Conservation (phyloP, 53 echinoderm and acorn worm species). For the Mesocentrotus franciscanus region DNA sequence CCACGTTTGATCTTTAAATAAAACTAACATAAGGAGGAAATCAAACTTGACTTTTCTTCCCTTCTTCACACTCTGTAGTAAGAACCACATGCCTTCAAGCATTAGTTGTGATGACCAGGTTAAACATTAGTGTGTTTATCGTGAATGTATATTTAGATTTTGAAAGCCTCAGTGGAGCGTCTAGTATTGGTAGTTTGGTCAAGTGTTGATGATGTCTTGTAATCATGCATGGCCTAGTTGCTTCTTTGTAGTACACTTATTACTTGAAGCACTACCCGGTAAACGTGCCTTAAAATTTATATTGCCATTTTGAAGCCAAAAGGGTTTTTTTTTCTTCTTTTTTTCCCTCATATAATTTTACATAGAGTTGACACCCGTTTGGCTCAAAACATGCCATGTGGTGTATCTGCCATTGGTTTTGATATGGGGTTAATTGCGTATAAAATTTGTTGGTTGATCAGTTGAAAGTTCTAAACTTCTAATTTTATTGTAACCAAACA, state of each 20-base stretch:
- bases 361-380: too few species aligned
- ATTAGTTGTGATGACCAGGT: not conserved
- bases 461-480: too few species aligned
- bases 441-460: too few species aligned
- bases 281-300: too few species aligned
- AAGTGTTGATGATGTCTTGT: not conserved
- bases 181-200: not conserved
- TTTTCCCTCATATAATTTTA: too few species aligned
- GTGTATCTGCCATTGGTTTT: too few species aligned
- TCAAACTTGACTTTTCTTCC: not conserved
- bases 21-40: not conserved
- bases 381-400: too few species aligned
- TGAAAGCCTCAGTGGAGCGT: not conserved
- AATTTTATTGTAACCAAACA: not conserved
- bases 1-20: not conserved
- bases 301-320: too few species aligned
- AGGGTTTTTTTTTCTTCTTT: too few species aligned
- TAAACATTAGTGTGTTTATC: not conserved
- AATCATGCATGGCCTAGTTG: not conserved
- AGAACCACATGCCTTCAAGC: not conserved
- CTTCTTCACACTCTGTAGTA: constrained; percentile 9
- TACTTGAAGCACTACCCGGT: too few species aligned
- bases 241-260: not conserved
- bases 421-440: too few species aligned
- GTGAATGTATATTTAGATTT: not conserved